phyloP scores from a whole-genome alignment of 2,888 invertebrate species.

The Nineta flava region DNA sequence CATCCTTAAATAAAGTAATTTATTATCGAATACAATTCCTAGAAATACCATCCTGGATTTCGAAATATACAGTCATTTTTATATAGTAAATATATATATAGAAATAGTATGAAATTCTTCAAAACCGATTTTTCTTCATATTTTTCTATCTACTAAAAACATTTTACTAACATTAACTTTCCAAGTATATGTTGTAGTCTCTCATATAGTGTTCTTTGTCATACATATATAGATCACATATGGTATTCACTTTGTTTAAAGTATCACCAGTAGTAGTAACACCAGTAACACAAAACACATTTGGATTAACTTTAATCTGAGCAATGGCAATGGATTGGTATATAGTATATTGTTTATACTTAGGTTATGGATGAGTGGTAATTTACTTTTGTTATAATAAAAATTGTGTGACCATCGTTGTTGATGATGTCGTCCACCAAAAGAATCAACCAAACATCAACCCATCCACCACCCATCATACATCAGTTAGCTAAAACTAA shows the following conservation, averaged over 20 bases:
- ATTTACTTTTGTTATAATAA: constrained; percentile 1
- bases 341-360: constrained; percentile 5
- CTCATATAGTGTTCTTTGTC: background rate
- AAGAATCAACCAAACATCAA: too few species aligned
- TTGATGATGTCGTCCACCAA: too few species aligned
- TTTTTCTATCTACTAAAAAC: constrained; percentile 1
- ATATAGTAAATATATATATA: too few species aligned
- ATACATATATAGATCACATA: background rate
- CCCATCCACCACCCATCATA: too few species aligned
- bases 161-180: background rate
- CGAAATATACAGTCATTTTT: too few species aligned
- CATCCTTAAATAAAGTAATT: too few species aligned
- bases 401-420: too few species aligned
- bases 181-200: too few species aligned
- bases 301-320: background rate
- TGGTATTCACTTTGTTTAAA: background rate
- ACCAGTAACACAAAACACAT: background rate
- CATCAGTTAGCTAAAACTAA: too few species aligned
- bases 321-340: background rate
- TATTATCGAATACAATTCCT: too few species aligned
- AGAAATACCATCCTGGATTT: too few species aligned
- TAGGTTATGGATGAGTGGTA: constrained; percentile 7
- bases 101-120: background rate
- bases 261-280: too few species aligned
- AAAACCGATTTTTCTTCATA: constrained; percentile 5